phyloP scores from a whole-genome alignment of 2,113 vertebrate genomes.

The Ascaphus truei region DNA sequence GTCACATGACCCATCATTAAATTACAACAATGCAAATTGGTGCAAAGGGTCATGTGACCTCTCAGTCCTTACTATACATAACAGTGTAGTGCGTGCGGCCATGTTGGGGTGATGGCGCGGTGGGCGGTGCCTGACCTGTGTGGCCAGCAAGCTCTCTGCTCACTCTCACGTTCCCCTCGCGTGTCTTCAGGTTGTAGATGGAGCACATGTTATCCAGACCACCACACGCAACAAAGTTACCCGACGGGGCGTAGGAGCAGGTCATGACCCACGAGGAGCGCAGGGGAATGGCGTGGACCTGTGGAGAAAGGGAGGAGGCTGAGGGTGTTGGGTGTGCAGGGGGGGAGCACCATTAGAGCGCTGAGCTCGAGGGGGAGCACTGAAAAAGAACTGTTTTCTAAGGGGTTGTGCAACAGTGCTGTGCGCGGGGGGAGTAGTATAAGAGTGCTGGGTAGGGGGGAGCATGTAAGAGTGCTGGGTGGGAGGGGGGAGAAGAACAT shows the following conservation, averaged over 20 bases:
- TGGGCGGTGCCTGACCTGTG: constrained; percentile 66
- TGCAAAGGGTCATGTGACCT: too few species aligned
- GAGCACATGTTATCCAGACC: constrained; percentile 98
- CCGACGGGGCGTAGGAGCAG: constrained; percentile 92
- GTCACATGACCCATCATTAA: too few species aligned
- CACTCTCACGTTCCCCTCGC: constrained; percentile 91
- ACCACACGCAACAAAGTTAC: constrained; percentile 93
- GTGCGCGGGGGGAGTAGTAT: too few species aligned
- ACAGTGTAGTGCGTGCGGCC: too few species aligned
- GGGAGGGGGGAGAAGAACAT: too few species aligned
- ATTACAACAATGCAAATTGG: too few species aligned
- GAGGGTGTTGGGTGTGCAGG: not conserved
- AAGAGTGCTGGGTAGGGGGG: too few species aligned
- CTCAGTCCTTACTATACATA: too few species aligned
- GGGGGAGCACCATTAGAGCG: fast-evolving
- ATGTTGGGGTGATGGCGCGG: too few species aligned
- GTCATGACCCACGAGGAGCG: constrained; percentile 99
- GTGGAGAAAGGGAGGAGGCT: constrained; percentile 8
- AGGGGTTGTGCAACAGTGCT: too few species aligned
- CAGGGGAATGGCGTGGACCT: constrained; percentile 95
- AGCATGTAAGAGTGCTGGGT: too few species aligned
- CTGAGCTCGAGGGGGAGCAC: fast-evolving
- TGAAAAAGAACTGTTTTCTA: too few species aligned
- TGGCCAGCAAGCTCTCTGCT: constrained; percentile 92
- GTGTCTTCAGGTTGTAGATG: constrained; percentile 93